These are phyloP conservation scores for Chiloscyllium punctatum DNA, from an alignment of 2,797 vertebrate species.

Conservation along the genomic window DNA sequence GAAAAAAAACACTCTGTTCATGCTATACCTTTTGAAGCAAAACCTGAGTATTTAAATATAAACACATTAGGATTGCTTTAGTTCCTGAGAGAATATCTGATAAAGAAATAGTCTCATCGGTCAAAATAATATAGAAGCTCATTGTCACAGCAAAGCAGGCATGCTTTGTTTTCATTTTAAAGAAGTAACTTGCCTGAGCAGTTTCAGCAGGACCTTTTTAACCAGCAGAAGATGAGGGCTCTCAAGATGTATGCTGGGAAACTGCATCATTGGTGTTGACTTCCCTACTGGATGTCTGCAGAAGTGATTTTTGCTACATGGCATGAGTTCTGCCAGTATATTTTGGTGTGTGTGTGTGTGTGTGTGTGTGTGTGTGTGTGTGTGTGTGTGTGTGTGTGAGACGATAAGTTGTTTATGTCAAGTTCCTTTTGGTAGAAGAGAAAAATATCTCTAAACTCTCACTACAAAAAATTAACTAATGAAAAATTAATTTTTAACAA, in stretches of 20 bases:
- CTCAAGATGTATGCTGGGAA: background rate
- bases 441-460: background rate
- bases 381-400: background rate
- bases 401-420: background rate
- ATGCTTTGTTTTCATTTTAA: background rate
- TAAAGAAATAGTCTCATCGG: background rate
- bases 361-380: too few relatives aligned
- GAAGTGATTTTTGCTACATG: background rate
- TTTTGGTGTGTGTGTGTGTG: background rate
- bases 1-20: background rate
- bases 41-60: background rate
- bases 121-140: background rate
- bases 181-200: background rate
- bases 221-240: background rate
- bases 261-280: background rate
- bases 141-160: background rate
- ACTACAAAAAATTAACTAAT: background rate
- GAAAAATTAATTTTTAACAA: background rate
- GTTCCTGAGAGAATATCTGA: background rate
- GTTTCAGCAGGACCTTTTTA: background rate
- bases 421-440: background rate
- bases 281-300: background rate
- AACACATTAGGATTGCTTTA: background rate
- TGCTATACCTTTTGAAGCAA: background rate
- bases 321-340: background rate